Base-by-base conservation (phyloP, 2,113 vertebrate genomes). In the Hippopotamus amphibius region DNA sequence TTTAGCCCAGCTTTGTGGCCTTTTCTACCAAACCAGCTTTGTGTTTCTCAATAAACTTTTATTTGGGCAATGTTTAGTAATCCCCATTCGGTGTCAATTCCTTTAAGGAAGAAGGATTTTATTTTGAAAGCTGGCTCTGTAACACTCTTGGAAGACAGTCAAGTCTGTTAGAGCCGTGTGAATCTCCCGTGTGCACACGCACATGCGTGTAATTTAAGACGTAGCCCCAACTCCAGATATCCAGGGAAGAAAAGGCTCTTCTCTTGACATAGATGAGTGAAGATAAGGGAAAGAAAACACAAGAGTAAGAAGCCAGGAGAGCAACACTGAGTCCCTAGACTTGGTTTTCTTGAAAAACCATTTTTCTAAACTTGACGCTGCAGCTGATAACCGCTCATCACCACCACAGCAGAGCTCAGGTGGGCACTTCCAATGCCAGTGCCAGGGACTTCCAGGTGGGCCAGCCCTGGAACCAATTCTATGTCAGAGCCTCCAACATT, bases 221-320 rank as follows among this genome's bases (percentile, higher is more conserved):
- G 61, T 24, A 82, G 33, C 33, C 63, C 81, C 24, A 0, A 77
- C n/a, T 76, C 89, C 26, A 69, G 74, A 86, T n/a, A 28, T 69
- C 77, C 83, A 59, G 53, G 26, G n/a, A 97, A 96, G 53, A 74
- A 91, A 41, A 88, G 68, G 77, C 66, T 84, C 83, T 93, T 96
- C 77, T 95, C 71, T 80, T 93, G 61, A 95, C 46, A 93, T 2
- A 95, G 55, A 90, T 80, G 77, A 96, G 68, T 93, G 76, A 95
- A 96, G 84, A 88, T 93, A 84, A 81, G 86, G 84, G 66, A 93
- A 93, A 96, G 97, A 95, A 97, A 98, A 98, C 87, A 97, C 88
- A 97, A 98, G 97, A 97, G 88, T 95, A 90, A 97, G 97, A 97
- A 98, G 95, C 97, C 95, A 97, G 68, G 94, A 92, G 88, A 97